A percentile compares a stretch with the other conserved stretches of the same genome.
phyloP scores from a whole-genome alignment of 2,888 invertebrate species.

The Elegia similella region DNA sequence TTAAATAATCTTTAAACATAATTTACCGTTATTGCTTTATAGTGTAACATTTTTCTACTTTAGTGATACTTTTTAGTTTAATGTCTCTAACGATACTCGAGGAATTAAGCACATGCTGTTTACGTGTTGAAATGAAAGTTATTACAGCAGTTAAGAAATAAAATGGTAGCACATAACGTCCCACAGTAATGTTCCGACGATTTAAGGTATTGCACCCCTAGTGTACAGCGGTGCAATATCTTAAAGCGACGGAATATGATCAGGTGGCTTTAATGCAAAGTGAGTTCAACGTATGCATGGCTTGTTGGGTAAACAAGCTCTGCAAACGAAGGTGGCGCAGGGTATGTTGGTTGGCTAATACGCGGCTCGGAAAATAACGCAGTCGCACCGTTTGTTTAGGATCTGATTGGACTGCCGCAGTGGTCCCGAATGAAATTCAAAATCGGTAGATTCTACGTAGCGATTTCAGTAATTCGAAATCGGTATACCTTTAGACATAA shows the following conservation, averaged over 20 bases:
- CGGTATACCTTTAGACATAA: too few species aligned
- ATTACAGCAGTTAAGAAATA: neutral
- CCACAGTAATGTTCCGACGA: too few species aligned
- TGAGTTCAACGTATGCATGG: constrained; percentile 12
- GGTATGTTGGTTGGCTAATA: constrained; percentile 28
- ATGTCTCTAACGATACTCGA: neutral
- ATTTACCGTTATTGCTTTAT: constrained; percentile 10
- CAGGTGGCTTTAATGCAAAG: constrained; percentile 7
- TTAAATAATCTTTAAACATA: constrained; percentile 11
- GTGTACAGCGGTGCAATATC: neutral
- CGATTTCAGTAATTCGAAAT: neutral
- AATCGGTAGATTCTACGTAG: neutral
- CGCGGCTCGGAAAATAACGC: constrained; percentile 37
- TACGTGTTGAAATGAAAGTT: neutral
- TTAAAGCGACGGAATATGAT: constrained; percentile 1
- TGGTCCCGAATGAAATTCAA: neutral
- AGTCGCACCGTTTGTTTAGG: constrained; percentile 45
- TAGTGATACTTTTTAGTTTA: neutral
- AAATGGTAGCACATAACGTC: too few species aligned
- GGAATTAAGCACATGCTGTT: neutral
- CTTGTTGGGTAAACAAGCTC: constrained; percentile 21
- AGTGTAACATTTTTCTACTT: neutral
- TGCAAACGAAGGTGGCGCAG: constrained; percentile 23
- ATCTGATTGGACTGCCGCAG: constrained; percentile 32
- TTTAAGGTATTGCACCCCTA: too few species aligned